Conservation (phyloP, 2,113 vertebrate species). For the Hippocampus mohnikei region DNA sequence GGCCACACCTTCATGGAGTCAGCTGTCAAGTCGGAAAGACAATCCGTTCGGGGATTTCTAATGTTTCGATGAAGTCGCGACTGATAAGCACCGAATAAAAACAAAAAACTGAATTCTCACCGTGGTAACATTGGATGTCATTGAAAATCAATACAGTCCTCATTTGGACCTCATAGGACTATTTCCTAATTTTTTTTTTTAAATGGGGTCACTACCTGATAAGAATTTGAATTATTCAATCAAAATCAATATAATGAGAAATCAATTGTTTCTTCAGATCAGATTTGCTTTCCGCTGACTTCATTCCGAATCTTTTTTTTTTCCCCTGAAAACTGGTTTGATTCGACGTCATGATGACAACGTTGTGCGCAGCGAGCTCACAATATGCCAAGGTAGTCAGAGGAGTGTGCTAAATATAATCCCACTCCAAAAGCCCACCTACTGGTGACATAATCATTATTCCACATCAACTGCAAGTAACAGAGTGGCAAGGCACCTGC, state of each 20-base stretch:
- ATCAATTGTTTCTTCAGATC: no score
- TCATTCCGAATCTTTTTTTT: no score
- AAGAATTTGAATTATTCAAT: no score
- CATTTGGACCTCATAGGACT: background rate
- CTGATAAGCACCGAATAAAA: no score
- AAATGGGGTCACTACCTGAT: slow-evolving; percentile 24
- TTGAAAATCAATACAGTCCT: background rate
- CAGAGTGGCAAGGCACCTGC: background rate
- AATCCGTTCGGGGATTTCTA: no score
- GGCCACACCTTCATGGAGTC: slow-evolving; percentile 28
- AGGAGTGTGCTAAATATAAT: slow-evolving; percentile 48
- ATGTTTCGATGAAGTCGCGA: no score
- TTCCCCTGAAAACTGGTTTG: no score
- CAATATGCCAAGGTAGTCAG: slow-evolving; percentile 22
- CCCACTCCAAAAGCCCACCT: slow-evolving; percentile 20
- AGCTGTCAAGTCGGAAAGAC: background rate
- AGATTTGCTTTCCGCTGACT: no score
- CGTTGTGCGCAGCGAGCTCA: slow-evolving; percentile 5
- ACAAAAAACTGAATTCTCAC: background rate
- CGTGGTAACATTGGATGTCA: background rate
- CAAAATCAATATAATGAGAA: no score
- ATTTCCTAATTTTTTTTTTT: no score
- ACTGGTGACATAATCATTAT: slow-evolving; percentile 15
- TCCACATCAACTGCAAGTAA: background rate
- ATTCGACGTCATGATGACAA: background rate